Base-by-base conservation (phyloP, 2,113 vertebrate genomes). In the Lucifuga dentata region DNA sequence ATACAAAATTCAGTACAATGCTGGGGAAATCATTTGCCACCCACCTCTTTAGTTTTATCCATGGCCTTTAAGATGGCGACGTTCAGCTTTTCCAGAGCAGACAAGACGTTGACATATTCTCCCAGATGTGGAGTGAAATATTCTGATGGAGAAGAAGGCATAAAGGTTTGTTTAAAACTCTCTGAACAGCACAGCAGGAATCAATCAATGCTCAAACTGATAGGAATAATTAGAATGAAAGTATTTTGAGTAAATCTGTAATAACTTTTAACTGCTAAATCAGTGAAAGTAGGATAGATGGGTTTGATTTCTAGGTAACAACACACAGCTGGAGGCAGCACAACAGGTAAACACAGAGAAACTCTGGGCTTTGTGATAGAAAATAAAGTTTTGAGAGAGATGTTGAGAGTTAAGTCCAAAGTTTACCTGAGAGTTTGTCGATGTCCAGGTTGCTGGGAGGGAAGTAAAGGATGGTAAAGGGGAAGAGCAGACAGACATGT, bases 31-130 rank as follows among this genome's bases (percentile, higher is more conserved):
- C 1, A 11, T 17, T 36, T n/a, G 7, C 36, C 57, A 66, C 86
- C 15, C 11, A 98, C 97, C 95, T 95, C 88, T 84, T 98, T 99
- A 70, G 98, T 99, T 89, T 96, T 94, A 81, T 98, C 97, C 97
- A 99, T 98, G 57, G 98, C 98, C 63, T 93, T 93, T 62, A 99
- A 91, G 76, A 99, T 95, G 0, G 96, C 94, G 1, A 94, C 85
- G 32, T 99, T 99, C 51, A 99, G 94, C 1, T 95, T 89, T 65
- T 99, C 96, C 88, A 99, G 84, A 0, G 98, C 95, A 0, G 96
- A 95, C 56, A 99, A 90, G 68, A 98, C 97, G 0, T 93, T 94
- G 74, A 91, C 92, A 20, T 97, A 98, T 77, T 97, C 95, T 2
- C 98, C 97, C 1, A 98, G 91, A 84, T 96, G 96, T 0, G 94